Evolutionary conservation across 2,113 vertebrate species (phyloP).

Genomic region (Bujurquina vittata): DNA sequence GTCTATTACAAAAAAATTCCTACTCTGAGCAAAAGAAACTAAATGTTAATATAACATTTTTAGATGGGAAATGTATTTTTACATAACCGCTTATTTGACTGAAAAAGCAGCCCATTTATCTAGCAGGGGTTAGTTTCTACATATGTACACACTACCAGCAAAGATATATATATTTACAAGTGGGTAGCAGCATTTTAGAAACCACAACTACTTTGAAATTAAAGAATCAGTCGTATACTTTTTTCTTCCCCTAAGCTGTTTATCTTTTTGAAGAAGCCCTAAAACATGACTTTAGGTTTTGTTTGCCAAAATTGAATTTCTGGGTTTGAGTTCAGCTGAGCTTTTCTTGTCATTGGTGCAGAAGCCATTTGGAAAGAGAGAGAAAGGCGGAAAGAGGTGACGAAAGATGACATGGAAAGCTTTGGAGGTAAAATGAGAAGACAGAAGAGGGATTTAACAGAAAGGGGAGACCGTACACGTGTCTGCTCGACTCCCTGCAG

Average conservation of each 20-base stretch:
- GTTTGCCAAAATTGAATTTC: constrained; percentile 51
- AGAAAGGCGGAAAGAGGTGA: background rate
- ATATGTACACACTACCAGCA: constrained; percentile 74
- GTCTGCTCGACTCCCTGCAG: constrained; percentile 54
- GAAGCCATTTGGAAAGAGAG: constrained; percentile 45
- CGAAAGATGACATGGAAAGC: constrained; percentile 10
- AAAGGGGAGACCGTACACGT: constrained; percentile 33
- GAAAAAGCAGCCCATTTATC: constrained; percentile 59
- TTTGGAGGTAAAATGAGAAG: constrained; percentile 4
- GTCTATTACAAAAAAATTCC: constrained; percentile 62
- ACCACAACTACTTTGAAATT: constrained; percentile 31
- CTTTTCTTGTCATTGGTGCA: background rate
- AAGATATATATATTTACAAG: constrained; percentile 69
- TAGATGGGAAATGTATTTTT: constrained; percentile 55
- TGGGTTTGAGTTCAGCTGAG: constrained; percentile 41
- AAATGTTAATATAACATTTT: constrained; percentile 81
- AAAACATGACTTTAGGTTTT: constrained; percentile 30
- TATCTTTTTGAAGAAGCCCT: constrained; percentile 7
- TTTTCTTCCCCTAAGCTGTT: background rate
- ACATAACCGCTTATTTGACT: constrained; percentile 64
- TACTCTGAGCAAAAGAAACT: constrained; percentile 56
- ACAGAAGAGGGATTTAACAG: constrained; percentile 10
- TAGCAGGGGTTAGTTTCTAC: constrained; percentile 68
- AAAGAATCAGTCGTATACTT: background rate
- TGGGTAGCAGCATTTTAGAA: constrained; percentile 65